Conservation (phyloP, 2,113 vertebrate genomes). For the Corydoras maculifer region DNA sequence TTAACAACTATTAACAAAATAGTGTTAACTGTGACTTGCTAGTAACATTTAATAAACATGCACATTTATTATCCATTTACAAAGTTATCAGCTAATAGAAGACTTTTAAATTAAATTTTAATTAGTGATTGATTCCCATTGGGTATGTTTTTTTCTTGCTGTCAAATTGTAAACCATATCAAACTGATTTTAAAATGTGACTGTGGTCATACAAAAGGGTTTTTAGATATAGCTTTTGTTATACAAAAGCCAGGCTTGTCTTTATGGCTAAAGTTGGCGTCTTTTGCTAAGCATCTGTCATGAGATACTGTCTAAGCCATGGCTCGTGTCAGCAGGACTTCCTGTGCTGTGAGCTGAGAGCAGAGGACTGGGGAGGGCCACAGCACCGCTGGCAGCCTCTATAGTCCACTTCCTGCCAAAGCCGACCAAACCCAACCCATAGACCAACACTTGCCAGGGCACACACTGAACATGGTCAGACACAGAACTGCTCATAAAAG, state of each 20-base stretch:
- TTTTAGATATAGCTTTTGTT: conserved; percentile 19
- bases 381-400: conserved; percentile 32
- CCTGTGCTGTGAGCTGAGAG: conserved; percentile 42
- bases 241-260: conserved; percentile 19
- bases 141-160: not conserved
- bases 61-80: too few relatives aligned
- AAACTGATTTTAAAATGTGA: not conserved
- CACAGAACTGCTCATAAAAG: conserved; percentile 8
- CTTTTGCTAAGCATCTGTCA: conserved; percentile 43
- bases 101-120: not conserved
- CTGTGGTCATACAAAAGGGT: not conserved
- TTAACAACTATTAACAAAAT: too few relatives aligned
- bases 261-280: conserved; percentile 32
- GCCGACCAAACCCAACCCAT: conserved; percentile 32
- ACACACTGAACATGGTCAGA: conserved; percentile 14
- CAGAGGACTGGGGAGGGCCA: conserved; percentile 45
- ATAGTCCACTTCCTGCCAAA: conserved; percentile 36
- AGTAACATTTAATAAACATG: too few relatives aligned
- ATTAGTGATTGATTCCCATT: not conserved
- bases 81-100: too few relatives aligned
- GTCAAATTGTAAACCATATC: not conserved
- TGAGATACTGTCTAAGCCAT: conserved; percentile 42
- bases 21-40: too few relatives aligned
- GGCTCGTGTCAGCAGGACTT: conserved; percentile 47
- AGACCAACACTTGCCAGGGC: conserved; percentile 36